These are phyloP conservation scores for Urocynchramus pylzowi DNA, from an alignment of 2,113 vertebrate species.

Conservation along the genomic window DNA sequence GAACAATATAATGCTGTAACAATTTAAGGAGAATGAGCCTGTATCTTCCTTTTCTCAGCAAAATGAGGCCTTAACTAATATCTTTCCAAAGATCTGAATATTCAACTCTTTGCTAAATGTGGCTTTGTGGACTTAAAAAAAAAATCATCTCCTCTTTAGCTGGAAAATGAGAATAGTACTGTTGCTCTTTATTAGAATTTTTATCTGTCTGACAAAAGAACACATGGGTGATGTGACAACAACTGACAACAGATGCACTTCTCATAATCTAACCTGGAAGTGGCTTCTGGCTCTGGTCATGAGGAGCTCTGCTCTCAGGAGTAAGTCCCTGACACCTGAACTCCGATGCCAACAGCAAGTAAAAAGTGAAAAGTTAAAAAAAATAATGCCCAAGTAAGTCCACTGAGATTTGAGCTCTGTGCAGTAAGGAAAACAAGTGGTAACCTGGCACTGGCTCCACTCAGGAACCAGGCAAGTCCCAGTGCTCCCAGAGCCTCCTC, in stretches of 20 bases:
- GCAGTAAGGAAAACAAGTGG: not conserved
- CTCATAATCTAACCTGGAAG: accelerated
- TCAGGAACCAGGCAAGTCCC: not conserved
- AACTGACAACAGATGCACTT: not conserved
- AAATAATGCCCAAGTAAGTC: not conserved
- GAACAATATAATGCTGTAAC: not conserved
- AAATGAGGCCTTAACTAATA: not conserved
- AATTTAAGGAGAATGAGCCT: not conserved
- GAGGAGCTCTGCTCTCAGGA: not conserved
- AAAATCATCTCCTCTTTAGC: not conserved
- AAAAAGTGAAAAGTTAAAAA: not conserved
- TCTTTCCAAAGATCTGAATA: not conserved
- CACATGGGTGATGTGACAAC: not conserved
- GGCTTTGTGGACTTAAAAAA: not conserved
- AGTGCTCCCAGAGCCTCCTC: not conserved
- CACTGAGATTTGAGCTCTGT: not conserved
- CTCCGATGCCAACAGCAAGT: not conserved
- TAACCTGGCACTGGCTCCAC: not conserved
- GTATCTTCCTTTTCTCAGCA: not conserved
- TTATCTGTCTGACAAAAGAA: not conserved
- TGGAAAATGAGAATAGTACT: not conserved
- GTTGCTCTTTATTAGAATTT: not conserved
- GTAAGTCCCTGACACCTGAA: not conserved
- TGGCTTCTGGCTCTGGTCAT: not conserved
- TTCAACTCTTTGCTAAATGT: not conserved